Percentiles rank a stretch among this genome's conserved stretches.
phyloP scores from a whole-genome alignment of 2,113 vertebrate species.

The Centropus bengalensis region DNA sequence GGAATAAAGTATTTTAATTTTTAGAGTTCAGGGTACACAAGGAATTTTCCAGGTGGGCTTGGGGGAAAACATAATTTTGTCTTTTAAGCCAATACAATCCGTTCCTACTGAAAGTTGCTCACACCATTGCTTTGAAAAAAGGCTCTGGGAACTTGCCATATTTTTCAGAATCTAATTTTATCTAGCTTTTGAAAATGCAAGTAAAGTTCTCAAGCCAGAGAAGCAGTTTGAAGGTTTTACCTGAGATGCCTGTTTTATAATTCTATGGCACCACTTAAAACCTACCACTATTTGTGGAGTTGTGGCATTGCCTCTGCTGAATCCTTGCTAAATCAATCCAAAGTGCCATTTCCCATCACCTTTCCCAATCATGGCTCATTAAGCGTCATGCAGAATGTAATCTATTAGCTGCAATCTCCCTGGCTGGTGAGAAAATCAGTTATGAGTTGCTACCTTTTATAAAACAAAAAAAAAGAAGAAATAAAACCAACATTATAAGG shows the following conservation, averaged over 20 bases:
- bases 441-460: constrained; percentile 42
- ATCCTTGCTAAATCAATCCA: constrained; percentile 22
- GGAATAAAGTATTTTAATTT: neutral
- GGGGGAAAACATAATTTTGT: neutral
- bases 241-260: neutral
- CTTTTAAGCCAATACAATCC: neutral
- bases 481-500: constrained; percentile 58
- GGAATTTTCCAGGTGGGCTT: neutral
- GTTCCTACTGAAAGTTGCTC: neutral
- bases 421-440: constrained; percentile 22
- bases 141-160: neutral
- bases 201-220: neutral
- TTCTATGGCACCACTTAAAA: neutral
- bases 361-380: constrained; percentile 62
- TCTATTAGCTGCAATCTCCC: constrained; percentile 35
- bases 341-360: constrained; percentile 23
- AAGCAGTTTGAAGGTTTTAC: constrained; percentile 13
- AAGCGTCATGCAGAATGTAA: constrained; percentile 56
- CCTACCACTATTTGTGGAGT: neutral
- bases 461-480: neutral
- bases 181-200: neutral
- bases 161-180: neutral
- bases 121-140: neutral
- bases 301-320: neutral
- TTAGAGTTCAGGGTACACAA: neutral